phyloP scores from a whole-genome alignment of 2,888 invertebrate species.

The Andrena bicolor region DNA sequence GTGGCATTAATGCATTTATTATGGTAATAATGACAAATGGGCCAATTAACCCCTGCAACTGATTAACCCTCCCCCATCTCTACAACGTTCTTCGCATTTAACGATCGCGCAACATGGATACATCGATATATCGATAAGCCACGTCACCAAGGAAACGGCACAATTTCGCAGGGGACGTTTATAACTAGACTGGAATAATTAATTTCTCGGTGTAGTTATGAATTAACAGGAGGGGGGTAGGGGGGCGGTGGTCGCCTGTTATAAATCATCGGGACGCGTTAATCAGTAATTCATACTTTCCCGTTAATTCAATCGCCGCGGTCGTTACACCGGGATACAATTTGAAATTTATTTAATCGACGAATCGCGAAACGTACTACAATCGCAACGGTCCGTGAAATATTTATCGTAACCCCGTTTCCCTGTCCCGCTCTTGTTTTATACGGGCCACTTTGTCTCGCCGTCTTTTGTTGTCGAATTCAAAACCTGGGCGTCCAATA shows the following conservation, averaged over 20 bases:
- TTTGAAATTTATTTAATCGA: constrained; percentile 52
- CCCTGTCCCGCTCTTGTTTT: constrained; percentile 2
- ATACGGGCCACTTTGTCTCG: background rate
- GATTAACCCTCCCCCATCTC: constrained; percentile 46
- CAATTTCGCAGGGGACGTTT: constrained; percentile 55
- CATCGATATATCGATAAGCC: constrained; percentile 60
- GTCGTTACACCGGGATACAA: constrained; percentile 22
- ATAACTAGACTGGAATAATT: constrained; percentile 58
- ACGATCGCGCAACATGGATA: constrained; percentile 52
- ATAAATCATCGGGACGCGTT: constrained; percentile 48
- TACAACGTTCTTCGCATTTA: constrained; percentile 47
- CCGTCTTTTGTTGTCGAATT: background rate
- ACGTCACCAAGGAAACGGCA: constrained; percentile 54
- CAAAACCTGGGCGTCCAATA: background rate
- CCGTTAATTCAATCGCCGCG: constrained; percentile 41
- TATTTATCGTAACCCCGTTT: background rate
- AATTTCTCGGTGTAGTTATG: constrained; percentile 45
- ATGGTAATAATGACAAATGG: constrained; percentile 64
- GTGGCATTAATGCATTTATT: constrained; percentile 53
- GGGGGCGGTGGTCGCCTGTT: constrained; percentile 7
- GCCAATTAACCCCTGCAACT: constrained; percentile 55
- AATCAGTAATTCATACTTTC: constrained; percentile 60
- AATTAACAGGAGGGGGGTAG: constrained; percentile 35
- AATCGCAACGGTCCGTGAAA: constrained; percentile 11
- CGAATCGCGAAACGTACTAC: background rate